Conservation (phyloP, 2,113 vertebrate species). For the Chrysemys picta region DNA sequence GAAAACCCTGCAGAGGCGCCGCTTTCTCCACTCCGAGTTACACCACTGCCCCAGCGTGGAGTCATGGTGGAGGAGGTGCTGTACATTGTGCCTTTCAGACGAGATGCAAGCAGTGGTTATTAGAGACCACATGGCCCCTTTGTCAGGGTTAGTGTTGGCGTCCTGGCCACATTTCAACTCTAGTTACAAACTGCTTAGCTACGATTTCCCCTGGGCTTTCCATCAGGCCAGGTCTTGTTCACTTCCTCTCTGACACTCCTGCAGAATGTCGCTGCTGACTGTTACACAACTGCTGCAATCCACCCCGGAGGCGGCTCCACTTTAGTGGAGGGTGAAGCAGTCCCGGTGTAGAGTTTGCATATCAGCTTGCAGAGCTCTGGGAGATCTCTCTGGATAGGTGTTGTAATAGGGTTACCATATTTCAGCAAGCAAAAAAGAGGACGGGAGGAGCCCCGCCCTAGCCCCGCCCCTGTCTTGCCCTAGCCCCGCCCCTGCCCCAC, state of each 20-base stretch:
- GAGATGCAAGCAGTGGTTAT: neutral
- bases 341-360: neutral
- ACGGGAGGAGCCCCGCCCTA: no score
- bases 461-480: no score
- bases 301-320: neutral
- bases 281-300: neutral
- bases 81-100: neutral
- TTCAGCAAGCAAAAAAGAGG: no score
- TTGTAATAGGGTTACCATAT: no score
- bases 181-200: neutral
- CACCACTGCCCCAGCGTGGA: neutral
- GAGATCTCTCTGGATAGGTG: neutral
- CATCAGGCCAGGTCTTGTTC: neutral
- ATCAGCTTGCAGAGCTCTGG: neutral
- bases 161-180: neutral
- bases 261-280: neutral
- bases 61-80: neutral
- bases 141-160: no score
- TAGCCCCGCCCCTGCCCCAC: no score
- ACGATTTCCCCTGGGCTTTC: neutral
- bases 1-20: neutral
- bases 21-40: neutral
- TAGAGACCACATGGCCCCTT: neutral
- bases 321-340: neutral
- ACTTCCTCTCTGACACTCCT: neutral